Base-by-base conservation (phyloP, 2,797 vertebrate genomes). In the Catharus ustulatus region DNA sequence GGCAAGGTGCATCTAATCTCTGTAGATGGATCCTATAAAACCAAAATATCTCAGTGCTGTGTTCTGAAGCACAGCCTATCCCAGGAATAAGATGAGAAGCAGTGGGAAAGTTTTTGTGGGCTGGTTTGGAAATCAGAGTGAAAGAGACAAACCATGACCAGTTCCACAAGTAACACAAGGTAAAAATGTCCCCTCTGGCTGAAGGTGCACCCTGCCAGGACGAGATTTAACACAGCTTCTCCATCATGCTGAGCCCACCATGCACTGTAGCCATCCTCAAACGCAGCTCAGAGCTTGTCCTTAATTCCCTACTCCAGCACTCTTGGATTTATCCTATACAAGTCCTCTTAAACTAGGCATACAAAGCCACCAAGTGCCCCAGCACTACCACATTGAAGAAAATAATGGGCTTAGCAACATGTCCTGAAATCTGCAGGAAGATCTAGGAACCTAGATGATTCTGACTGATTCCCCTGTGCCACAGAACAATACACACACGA, bases 401-500 rank as follows among this genome's bases (percentile, higher is more conserved):
- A 64, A 72, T 0, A 55, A 29, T 9, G 9, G 36, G 19, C 9
- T 84, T 81, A 66, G 15, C 38, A 82, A 55, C 5, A 14, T 11
- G 13, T 46, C 61, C 32, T 68, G 45, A 83, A 84, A 58, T 15
- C 40, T 54, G 42, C 74, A 87, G 75, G 61, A 75, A 61, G 5
- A 55, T 52, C 42, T 29, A 71, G 20, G 32, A 13, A 84, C 3
- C 9, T 52, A 8, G 34, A 34, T 34, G 34, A 34, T 34, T 34
- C 34, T 34, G 26, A 23, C 8, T 48, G 40, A 64, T 34, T 63
- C 20, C 26, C 13, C 19, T 79, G 38, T 51, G 16, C 13, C 61
- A 66, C 34, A 77, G 83, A 85, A 30, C 7, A 76, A 46, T 7
- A 48, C 0, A 59, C 12, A 61, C 16, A 20, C 0, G 0, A 36